These are phyloP conservation scores for Pilophorus perplexus DNA, from an alignment of 2,888 invertebrate genomes.

Conservation along the genomic window DNA sequence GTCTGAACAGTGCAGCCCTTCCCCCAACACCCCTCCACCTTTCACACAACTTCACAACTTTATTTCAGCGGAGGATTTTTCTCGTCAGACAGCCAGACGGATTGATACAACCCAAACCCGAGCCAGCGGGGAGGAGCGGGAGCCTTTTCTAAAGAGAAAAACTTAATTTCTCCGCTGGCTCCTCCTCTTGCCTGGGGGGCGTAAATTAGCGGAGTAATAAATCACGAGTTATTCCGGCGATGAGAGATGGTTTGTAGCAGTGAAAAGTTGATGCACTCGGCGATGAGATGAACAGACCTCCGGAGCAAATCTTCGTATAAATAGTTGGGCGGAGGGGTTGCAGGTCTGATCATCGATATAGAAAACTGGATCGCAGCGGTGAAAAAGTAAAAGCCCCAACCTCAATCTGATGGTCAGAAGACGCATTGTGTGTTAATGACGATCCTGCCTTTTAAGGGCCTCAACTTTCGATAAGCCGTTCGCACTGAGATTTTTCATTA, in stretches of 20 bases:
- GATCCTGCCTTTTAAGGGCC: slow-evolving; percentile 8
- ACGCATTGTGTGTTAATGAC: slow-evolving; percentile 32
- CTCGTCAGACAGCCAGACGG: too few relatives aligned
- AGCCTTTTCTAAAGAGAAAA: too few relatives aligned
- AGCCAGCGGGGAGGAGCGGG: too few relatives aligned
- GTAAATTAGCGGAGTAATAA: neutral
- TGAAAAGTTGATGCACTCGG: neutral
- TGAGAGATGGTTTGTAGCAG: neutral
- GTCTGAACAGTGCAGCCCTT: too few relatives aligned
- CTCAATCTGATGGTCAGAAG: slow-evolving; percentile 24
- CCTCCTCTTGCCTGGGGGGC: too few relatives aligned
- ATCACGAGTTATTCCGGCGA: neutral
- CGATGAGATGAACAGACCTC: neutral
- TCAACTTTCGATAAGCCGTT: slow-evolving; percentile 32
- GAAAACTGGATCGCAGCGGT: neutral
- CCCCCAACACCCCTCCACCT: too few relatives aligned
- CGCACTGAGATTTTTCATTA: slow-evolving; percentile 32
- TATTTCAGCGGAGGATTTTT: too few relatives aligned
- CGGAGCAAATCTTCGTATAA: slow-evolving; percentile 16
- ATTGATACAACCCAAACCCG: too few relatives aligned
- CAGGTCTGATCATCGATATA: neutral
- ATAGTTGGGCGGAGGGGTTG: slow-evolving; percentile 4
- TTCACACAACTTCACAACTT: too few relatives aligned
- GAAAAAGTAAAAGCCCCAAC: neutral
- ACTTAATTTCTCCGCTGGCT: too few relatives aligned